Evolutionary conservation across 2,888 invertebrate species (phyloP).

Genomic region (Megamerina dolium): DNA sequence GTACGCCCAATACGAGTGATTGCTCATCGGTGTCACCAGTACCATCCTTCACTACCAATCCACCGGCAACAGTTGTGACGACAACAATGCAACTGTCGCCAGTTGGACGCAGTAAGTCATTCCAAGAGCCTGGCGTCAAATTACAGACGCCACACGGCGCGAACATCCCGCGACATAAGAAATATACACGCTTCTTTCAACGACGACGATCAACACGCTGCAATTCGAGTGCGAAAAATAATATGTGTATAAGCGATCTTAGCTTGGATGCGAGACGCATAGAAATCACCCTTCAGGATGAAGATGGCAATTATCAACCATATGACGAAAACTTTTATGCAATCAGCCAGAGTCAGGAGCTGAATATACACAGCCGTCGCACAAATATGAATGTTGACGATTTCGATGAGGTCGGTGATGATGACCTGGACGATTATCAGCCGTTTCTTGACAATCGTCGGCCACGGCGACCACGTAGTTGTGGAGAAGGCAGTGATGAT

Average conservation of each 20-base stretch:
- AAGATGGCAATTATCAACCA: slow-evolving; percentile 43
- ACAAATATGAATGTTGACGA: slow-evolving; percentile 19
- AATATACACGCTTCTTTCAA: slow-evolving; percentile 43
- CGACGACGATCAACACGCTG: slow-evolving; percentile 43
- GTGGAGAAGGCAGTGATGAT: slow-evolving; percentile 29
- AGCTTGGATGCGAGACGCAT: slow-evolving; percentile 47
- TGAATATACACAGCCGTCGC: slow-evolving; percentile 11
- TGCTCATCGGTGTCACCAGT: slow-evolving; percentile 38
- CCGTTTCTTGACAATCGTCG: slow-evolving; percentile 32
- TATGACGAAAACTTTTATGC: slow-evolving; percentile 37
- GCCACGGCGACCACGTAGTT: slow-evolving; percentile 18
- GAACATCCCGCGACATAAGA: slow-evolving; percentile 26
- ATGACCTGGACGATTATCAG: slow-evolving; percentile 19
- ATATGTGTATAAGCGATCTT: slow-evolving; percentile 36
- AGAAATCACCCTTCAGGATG: slow-evolving; percentile 48
- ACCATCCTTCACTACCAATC: slow-evolving; percentile 15
- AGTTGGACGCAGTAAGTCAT: slow-evolving; percentile 48
- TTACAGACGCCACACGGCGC: slow-evolving; percentile 24
- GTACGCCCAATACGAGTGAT: slow-evolving; percentile 43
- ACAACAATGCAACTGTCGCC: slow-evolving; percentile 27
- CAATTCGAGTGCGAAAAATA: slow-evolving; percentile 20
- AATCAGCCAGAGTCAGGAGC: slow-evolving; percentile 22
- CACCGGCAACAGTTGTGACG: slow-evolving; percentile 8
- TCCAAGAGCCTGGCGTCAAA: slow-evolving; percentile 45
- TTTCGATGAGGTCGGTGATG: slow-evolving; percentile 18